Base-by-base conservation (phyloP, 1,140 invertebrate species). In the Orussus abietinus region DNA sequence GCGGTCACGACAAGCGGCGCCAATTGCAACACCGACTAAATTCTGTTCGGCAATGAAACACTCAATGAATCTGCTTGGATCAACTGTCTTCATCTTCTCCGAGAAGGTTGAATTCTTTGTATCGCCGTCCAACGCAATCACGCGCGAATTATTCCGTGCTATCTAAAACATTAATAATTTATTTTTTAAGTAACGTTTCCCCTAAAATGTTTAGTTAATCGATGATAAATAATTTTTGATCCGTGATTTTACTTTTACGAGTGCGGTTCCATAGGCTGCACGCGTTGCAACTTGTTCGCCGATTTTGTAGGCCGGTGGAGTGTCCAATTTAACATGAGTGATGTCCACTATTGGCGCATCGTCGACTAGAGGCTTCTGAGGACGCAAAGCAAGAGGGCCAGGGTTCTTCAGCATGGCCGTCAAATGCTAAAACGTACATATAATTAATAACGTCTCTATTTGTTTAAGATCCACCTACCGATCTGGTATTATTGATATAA, bases 41-140 rank as follows among this genome's bases (percentile, higher is more conserved):
- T 97, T 98, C 77, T 99, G 96, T 71, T 99, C 97, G 38, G 96
- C 96, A 63, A 99, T 99, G 74, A 89, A 99, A 69, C 96, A 97
- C 74, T 99, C 96, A 42, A 99, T 84, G 69, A 92, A 97, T 49
- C 92, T 83, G 13, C 39, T 49, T 0, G 81, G 75, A 66, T 83
- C 84, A 1, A 85, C 82, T 38, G 84, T 81, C 61, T 86, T 87
- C 32, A 99, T 81, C 66, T 93, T 96, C 38, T 96, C 90, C 12
- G 96, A 88, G 70, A 86, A 99, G 0, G 97, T 99, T 0, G 95
- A 98, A 69, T 99, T 99, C 74, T 98, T 99, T 20, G 94, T 98
- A 65, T 99, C 96, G 34, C 89, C 94, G 69, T 98, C 95, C 33
- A 97, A 67, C 35, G 90, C 92, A 61, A 98, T 83, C 5, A 98